Conservation (phyloP, 1,140 invertebrate genomes). For the Drosophila littoralis region DNA sequence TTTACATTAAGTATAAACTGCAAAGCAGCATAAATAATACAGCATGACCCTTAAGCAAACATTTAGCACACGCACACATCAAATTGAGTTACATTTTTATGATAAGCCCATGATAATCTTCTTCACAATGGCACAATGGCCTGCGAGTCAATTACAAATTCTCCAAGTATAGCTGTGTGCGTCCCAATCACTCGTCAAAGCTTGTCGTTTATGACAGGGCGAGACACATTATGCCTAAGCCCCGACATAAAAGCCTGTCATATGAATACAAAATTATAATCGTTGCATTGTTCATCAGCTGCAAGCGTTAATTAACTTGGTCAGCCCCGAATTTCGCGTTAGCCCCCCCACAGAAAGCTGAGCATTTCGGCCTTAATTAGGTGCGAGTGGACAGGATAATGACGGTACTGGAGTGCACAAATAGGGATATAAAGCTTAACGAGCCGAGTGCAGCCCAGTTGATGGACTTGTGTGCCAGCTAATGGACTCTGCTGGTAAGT, state of each 20-base stretch:
- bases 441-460: constrained; percentile 4
- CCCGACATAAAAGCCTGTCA: constrained; percentile 21
- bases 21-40: neutral
- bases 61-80: neutral
- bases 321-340: constrained; percentile 3
- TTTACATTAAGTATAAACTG: too few species aligned
- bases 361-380: constrained; percentile 37
- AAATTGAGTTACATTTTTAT: neutral
- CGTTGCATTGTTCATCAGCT: constrained; percentile 28
- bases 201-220: neutral
- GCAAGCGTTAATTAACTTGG: constrained; percentile 39
- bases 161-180: neutral
- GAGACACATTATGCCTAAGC: constrained; percentile 2
- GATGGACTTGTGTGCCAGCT: neutral
- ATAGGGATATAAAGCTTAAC: constrained; percentile 1
- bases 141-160: neutral
- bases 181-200: constrained; percentile 11
- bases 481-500: constrained; percentile 1
- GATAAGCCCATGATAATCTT: constrained; percentile 1
- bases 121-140: neutral
- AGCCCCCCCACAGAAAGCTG: neutral
- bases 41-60: neutral
- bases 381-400: constrained; percentile 30
- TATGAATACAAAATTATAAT: constrained; percentile 19
- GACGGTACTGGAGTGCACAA: constrained; percentile 1